These are phyloP conservation scores for Holocentrus rufus DNA, from an alignment of 2,797 vertebrate species.

Conservation along the genomic window DNA sequence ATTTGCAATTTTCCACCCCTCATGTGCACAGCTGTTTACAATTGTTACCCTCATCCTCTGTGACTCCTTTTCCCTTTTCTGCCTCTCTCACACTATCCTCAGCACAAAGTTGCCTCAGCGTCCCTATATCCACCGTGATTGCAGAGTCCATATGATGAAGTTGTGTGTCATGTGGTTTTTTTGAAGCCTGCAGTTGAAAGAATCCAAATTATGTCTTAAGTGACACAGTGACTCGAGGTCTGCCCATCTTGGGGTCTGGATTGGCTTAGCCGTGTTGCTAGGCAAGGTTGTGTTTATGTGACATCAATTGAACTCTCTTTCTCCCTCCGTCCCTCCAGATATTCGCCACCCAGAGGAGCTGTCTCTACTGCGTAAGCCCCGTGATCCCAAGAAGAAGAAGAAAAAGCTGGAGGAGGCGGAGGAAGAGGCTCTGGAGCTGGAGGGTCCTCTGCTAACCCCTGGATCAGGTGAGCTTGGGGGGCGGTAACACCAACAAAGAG, in stretches of 20 bases:
- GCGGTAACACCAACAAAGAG: neutral
- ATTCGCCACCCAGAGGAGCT: slow-evolving; percentile 98
- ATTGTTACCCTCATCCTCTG: slow-evolving; percentile 43
- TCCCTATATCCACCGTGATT: slow-evolving; percentile 5
- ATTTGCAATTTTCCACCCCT: slow-evolving; percentile 75
- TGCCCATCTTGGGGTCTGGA: neutral
- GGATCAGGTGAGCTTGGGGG: slow-evolving; percentile 87
- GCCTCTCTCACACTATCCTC: slow-evolving; percentile 3
- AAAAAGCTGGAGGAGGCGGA: slow-evolving; percentile 96
- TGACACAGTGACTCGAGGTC: slow-evolving; percentile 16
- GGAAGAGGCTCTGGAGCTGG: slow-evolving; percentile 90
- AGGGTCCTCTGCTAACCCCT: slow-evolving; percentile 94
- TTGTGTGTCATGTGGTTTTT: slow-evolving; percentile 3
- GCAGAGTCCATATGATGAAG: slow-evolving; percentile 19
- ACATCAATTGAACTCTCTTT: slow-evolving; percentile 24
- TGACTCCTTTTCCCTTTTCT: slow-evolving; percentile 4
- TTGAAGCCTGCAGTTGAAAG: slow-evolving; percentile 37
- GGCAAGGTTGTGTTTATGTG: slow-evolving; percentile 39
- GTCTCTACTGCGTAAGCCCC: slow-evolving; percentile 96
- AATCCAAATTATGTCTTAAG: slow-evolving; percentile 37
- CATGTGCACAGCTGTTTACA: slow-evolving; percentile 68
- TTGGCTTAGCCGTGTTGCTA: slow-evolving; percentile 11
- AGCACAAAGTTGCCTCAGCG: neutral
- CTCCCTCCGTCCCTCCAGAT: slow-evolving; percentile 77
- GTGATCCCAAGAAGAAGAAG: slow-evolving; percentile 99